Evolutionary conservation across 2,888 invertebrate species (phyloP), one percentile per base, ranked within the genome.

Genomic region (Pyrgus malvae): DNA sequence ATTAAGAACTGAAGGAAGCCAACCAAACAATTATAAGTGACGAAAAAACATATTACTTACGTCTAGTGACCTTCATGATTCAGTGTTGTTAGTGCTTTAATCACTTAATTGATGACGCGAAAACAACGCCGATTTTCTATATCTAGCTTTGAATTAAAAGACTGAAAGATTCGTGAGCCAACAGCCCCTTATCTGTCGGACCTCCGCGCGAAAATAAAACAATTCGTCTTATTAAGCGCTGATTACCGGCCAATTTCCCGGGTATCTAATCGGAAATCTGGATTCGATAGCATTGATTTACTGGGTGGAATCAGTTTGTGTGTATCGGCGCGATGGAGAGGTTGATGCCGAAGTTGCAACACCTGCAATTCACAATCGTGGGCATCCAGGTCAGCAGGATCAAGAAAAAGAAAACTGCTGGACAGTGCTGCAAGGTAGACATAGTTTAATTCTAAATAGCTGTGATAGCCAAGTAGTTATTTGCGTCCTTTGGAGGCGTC

Each of bases 361-460:
- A 67, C 29, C 58, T 83, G 1, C 67, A 68, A 8, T 72, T 74
- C 48, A 67, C 74, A 0, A 71, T 80, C 19, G 66, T 85, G 1
- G 84, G 86, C 16, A 79, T 83, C 50, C 81, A 80, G 60, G 69
- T 66, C 27, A 66, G 50, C 48, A 70, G 60, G 35, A 55, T 72
- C 1, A 67, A 69, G 38, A 61, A 59, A 55, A 67, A 59, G 44
- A 59, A 54, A 2, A 60, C 63, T n/a, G 59, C 63, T 1, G 61
- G 61, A n/a, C 62, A 62, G 8, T 62, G 64, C 21, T 69, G 68
- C 48, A 67, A 69, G 68, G 69, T 68, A 57, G 41, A 16, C n/a
- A n/a, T n/a, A n/a, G n/a, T 33, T 29, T 40, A 11, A 41, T n/a
- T n/a, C n/a, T n/a, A n/a, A n/a, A n/a, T n/a, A n/a, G n/a, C n/a